Evolutionary conservation across 1,140 invertebrate genomes (phyloP), one percentile per base, ranked within the genome.

Genomic region (Telenomus remus): DNA sequence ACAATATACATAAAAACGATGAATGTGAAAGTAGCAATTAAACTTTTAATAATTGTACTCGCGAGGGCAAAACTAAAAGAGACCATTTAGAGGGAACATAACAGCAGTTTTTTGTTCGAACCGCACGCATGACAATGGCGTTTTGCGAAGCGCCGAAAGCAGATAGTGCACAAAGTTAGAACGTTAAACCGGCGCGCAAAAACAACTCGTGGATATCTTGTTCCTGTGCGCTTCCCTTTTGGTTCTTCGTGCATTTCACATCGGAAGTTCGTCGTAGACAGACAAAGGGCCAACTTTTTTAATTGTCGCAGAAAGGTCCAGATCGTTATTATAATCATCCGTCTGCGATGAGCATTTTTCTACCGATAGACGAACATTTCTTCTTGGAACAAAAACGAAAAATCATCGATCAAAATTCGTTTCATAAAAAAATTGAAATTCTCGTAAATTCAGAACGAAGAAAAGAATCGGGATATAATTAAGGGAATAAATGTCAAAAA

Each of bases 261-360:
- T 69, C 42, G 55, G 55, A 69, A 46, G 54, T 53, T 59, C 48
- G 15, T 11, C 12, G 33, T 6, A 6, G 14, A 33, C 34, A 33
- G 14, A 59, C 65, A 69, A 69, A 69, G 49, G 37, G 39, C 54
- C 44, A 8, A 59, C 48, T 69, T 46, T 59, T 69, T 33, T 69
- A 60, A 69, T 59, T 55, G 50, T 50, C 8, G 7, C 27, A 10
- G 14, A 47, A 68, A 57, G 57, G 54, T 68, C 39, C 37, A 1
- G 42, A 47, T 69, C 47, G 50, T 69, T 69, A 69, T 69, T 59
- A 47, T 59, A 60, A 69, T 47, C 51, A 60, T 60, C 16, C 8
- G 35, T 39, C 47, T 13, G 59, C 54, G 46, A 53, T 51, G 39
- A 56, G 59, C 37, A 14, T 37, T 39, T 34, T 27, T 33, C 19